A percentile compares a stretch with the other conserved stretches of the same genome.
Conservation (phyloP, 2,888 invertebrate species). For the Leptodirus hochenwartii region DNA sequence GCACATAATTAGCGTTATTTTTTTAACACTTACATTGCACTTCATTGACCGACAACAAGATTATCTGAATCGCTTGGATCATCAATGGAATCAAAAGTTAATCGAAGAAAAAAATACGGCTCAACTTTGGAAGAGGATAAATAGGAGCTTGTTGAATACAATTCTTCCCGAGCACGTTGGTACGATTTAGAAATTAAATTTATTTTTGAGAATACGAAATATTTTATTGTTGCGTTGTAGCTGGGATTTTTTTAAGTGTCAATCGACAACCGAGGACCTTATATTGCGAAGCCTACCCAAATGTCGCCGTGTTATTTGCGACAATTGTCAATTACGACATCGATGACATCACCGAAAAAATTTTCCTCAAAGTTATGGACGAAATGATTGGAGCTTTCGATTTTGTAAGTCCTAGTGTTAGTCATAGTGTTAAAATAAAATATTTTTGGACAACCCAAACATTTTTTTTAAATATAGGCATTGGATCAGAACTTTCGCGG, state of each 20-base stretch:
- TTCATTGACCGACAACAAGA: conserved; percentile 79
- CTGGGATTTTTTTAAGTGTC: conserved; percentile 58
- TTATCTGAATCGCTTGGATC: conserved; percentile 75
- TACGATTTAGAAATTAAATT: conserved; percentile 24
- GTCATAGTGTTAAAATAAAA: not conserved
- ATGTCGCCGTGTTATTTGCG: conserved; percentile 93
- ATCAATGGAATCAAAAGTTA: conserved; percentile 54
- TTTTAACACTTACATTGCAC: conserved; percentile 60
- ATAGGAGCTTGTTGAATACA: conserved; percentile 76
- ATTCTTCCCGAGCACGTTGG: conserved; percentile 88
- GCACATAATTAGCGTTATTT: conserved; percentile 54
- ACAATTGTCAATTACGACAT: conserved; percentile 36
- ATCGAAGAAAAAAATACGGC: conserved; percentile 71
- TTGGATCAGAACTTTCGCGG: conserved; percentile 19
- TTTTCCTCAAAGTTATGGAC: conserved; percentile 41
- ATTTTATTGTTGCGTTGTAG: conserved; percentile 26
- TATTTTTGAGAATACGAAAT: not conserved
- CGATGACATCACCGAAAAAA: conserved; percentile 36
- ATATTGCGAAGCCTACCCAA: conserved; percentile 66
- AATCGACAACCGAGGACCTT: conserved; percentile 36
- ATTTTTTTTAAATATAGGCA: not conserved
- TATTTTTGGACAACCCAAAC: not conserved
- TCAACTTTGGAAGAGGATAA: conserved; percentile 68
- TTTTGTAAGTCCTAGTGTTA: conserved; percentile 37
- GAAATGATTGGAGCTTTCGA: conserved; percentile 89